A percentile compares a stretch with the other conserved stretches of the same genome.
phyloP scores from a whole-genome alignment of 2,113 vertebrate genomes.

The Canis aureus region DNA sequence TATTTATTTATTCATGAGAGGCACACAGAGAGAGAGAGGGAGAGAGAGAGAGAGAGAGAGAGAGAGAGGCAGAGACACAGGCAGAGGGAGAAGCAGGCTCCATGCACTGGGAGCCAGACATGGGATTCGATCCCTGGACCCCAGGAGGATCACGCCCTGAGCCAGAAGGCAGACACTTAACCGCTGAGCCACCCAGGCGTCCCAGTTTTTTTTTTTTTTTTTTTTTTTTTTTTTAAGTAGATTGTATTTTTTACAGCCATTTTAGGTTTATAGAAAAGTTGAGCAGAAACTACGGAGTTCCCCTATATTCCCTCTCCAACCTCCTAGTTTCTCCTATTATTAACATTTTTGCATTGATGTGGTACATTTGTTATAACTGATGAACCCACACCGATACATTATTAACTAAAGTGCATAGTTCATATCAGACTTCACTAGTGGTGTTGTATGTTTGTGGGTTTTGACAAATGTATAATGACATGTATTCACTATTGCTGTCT shows the following conservation, averaged over 20 bases:
- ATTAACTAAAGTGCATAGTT: not conserved
- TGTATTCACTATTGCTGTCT: not conserved
- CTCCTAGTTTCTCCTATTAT: not conserved
- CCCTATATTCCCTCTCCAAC: not conserved
- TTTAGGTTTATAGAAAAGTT: conserved; percentile 19
- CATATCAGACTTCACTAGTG: not conserved
- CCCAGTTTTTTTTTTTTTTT: too few relatives aligned
- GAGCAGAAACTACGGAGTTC: not conserved
- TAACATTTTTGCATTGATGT: not conserved
- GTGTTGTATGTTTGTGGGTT: not conserved
- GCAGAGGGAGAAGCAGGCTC: too few relatives aligned
- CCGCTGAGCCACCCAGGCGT: too few relatives aligned
- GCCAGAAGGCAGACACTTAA: too few relatives aligned
- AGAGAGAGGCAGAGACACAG: too few relatives aligned
- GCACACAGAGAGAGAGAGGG: too few relatives aligned
- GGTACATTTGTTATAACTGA: not conserved
- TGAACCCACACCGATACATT: not conserved
- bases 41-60: too few relatives aligned
- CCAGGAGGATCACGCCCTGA: too few relatives aligned
- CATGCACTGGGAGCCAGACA: too few relatives aligned
- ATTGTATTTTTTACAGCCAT: not conserved
- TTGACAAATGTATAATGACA: not conserved
- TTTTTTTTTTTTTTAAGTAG: not conserved
- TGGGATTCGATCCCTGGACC: too few relatives aligned
- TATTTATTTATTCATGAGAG: too few relatives aligned